Evolutionary conservation across 2,888 invertebrate species (phyloP), one percentile per base, ranked within the genome.

Genomic region (Spicauda simplicius): DNA sequence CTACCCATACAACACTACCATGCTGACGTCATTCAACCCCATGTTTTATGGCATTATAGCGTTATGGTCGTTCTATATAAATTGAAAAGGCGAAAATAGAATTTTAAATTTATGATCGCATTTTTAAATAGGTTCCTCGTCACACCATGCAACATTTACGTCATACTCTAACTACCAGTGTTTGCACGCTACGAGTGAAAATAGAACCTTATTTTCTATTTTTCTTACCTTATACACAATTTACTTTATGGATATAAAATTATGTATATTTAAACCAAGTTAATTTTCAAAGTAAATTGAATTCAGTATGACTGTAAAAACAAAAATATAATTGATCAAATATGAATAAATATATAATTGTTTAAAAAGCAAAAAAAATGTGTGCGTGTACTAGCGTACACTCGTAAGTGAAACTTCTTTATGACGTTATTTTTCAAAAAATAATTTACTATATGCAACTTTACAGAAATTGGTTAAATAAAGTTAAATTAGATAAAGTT

Each of bases 61-160:
- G 45, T 45, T 45, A n/a, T 45, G n/a, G 41, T 41, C 41, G 64
- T 14, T 64, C 16, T 57, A 64, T 48, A 64, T 11, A 52, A 64
- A 57, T 57, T 64, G 52, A 64, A 64, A 57, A 48, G 48, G 57
- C 37, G 12, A 57, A 57, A 64, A 64, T 64, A 64, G 50, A 64
- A 57, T 58, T 64, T 64, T 18, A 64, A 64, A 64, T 64, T 64
- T 64, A 64, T 64, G 57, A 57, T 58, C 52, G 52, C 64, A 58
- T 50, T 37, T 64, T 25, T 52, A 58, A 60, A 60, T 60, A 52
- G 60, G 18, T 52, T 60, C 5, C 18, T 18, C 30, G 37, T 55
- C n/a, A 37, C 16, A 52, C 50, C 64, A 64, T 58, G 64, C 64
- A 53, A 58, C 20, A 56, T 20, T 64, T 37, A 64, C 64, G 64